These are phyloP conservation scores for Oryzias dopingdopingensis DNA, from an alignment of 2,797 vertebrate genomes.

Conservation along the genomic window DNA sequence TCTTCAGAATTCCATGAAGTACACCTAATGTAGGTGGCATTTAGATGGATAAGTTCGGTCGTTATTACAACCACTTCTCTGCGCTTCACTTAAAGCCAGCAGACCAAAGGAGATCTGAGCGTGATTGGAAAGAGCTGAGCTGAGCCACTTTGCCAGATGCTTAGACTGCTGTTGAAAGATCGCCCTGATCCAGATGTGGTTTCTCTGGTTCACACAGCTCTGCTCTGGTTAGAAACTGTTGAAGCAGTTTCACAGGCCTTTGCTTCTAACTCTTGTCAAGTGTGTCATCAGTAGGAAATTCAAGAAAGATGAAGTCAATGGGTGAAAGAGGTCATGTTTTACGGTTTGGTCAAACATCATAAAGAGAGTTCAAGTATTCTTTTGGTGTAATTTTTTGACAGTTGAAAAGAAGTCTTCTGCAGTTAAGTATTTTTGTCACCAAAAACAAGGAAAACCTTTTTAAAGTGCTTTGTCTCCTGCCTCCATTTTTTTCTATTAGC, in stretches of 20 bases:
- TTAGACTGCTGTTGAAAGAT: constrained; percentile 2
- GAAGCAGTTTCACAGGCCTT: neutral
- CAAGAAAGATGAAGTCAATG: too few relatives aligned
- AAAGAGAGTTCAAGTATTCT: too few relatives aligned
- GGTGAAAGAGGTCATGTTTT: too few relatives aligned
- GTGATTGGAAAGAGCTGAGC: constrained; percentile 54
- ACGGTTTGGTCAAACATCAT: too few relatives aligned
- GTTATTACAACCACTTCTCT: constrained; percentile 51
- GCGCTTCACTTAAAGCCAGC: constrained; percentile 42
- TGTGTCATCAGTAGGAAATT: too few relatives aligned
- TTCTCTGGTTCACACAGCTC: constrained; percentile 1
- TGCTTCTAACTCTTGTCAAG: neutral
- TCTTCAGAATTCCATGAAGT: constrained; percentile 45
- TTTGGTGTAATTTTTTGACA: too few relatives aligned
- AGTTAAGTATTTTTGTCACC: too few relatives aligned
- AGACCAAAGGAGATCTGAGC: constrained; percentile 50
- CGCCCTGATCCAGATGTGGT: neutral
- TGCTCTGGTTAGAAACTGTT: constrained; percentile 5
- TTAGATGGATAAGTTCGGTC: constrained; percentile 37
- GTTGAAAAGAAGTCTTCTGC: too few relatives aligned
- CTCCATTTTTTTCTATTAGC: neutral
- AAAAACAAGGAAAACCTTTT: too few relatives aligned
- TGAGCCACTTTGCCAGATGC: constrained; percentile 28
- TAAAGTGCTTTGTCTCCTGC: too few relatives aligned
- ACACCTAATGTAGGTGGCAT: constrained; percentile 29